Evolutionary conservation across 2,113 vertebrate genomes (phyloP).

Genomic region (Anarhynchus alexandrinus): DNA sequence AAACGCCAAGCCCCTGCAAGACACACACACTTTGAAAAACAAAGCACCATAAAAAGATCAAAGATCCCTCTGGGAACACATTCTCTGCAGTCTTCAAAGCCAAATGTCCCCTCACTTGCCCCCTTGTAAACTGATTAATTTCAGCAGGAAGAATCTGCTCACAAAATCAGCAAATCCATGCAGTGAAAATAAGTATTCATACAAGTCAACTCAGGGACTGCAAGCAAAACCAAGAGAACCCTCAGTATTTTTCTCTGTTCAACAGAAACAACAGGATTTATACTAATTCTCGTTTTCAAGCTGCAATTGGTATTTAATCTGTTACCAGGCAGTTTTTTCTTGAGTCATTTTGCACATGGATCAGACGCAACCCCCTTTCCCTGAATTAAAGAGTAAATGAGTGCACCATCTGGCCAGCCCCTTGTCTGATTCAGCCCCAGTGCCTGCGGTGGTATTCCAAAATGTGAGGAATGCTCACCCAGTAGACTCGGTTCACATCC

Average conservation of each 20-base stretch:
- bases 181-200: neutral
- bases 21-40: conserved; percentile 1
- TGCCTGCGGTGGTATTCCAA: conserved; percentile 22
- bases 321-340: neutral
- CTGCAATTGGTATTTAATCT: neutral
- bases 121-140: conserved; percentile 25
- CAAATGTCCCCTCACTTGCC: conserved; percentile 5
- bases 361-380: neutral
- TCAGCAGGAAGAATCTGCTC: neutral
- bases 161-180: neutral
- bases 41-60: conserved; percentile 50
- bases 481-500: conserved; percentile 38
- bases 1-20: neutral
- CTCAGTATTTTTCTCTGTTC: neutral
- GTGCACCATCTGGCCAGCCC: conserved; percentile 33
- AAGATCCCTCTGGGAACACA: conserved; percentile 19
- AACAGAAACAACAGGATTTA: neutral
- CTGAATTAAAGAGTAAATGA: neutral
- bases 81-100: conserved; percentile 30
- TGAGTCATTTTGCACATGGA: neutral
- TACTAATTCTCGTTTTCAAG: neutral
- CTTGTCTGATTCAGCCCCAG: conserved; percentile 1
- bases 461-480: conserved; percentile 59
- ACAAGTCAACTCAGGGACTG: neutral
- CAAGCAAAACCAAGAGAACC: neutral